Evolutionary conservation across 37 sponge, comb jelly and placozoan genomes (phyloP).

Genomic region (Oscarella lobularis): DNA sequence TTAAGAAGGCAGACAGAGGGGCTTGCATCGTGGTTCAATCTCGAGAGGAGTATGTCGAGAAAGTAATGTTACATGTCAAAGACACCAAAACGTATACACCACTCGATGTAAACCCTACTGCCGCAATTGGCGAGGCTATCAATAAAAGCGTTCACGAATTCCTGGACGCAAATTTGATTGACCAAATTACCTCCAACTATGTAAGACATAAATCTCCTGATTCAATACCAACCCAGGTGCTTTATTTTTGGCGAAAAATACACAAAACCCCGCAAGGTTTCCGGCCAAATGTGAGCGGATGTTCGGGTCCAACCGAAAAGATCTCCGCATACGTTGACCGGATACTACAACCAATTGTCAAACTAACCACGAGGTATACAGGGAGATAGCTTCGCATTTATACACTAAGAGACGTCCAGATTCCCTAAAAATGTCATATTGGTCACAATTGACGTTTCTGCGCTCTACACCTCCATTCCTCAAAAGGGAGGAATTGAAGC

Average conservation of each 20-base stretch:
- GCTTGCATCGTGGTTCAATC: slow-evolving; percentile 12
- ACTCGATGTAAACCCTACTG: slow-evolving; percentile 9
- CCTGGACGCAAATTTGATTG: background rate
- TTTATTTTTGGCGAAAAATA: slow-evolving; percentile 4
- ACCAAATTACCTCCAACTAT: background rate
- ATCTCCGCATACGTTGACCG: background rate
- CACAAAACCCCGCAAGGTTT: slow-evolving; percentile 1
- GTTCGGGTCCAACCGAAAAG: slow-evolving; percentile 4
- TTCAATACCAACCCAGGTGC: background rate
- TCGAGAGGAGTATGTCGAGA: background rate
- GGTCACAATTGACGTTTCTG: slow-evolving; percentile 12
- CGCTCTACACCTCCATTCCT: slow-evolving; percentile 17
- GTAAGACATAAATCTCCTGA: too few relatives aligned
- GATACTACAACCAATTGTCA: background rate
- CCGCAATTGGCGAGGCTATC: background rate
- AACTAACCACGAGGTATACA: background rate
- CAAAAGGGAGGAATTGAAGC: background rate
- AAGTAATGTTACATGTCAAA: slow-evolving; percentile 10
- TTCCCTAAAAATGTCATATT: background rate
- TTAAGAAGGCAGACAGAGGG: slow-evolving; percentile 26
- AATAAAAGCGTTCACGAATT: background rate
- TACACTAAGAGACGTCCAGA: background rate
- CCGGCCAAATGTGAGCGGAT: background rate
- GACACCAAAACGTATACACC: slow-evolving; percentile 8
- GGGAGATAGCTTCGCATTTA: slow-evolving; percentile 4